Evolutionary conservation across 2,888 invertebrate genomes (phyloP).

Genomic region (Sinhomidia bicolor): DNA sequence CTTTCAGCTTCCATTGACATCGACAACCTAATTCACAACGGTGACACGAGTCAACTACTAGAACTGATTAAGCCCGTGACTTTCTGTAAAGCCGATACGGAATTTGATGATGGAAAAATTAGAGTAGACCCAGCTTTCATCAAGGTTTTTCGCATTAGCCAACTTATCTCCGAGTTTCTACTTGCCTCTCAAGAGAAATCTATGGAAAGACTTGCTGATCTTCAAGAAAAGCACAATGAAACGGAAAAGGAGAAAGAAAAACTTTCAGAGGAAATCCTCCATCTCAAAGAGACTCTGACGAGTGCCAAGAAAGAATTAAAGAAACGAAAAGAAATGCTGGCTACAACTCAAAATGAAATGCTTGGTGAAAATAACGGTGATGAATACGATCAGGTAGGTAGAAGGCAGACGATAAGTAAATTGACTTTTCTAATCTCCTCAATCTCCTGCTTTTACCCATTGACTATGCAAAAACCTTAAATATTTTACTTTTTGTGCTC

Average conservation of each 20-base stretch:
- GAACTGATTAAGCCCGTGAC: slow-evolving; percentile 74
- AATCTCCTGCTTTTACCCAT: too few species aligned
- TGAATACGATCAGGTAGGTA: slow-evolving; percentile 75
- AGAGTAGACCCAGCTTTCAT: slow-evolving; percentile 76
- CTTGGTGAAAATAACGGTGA: slow-evolving; percentile 73
- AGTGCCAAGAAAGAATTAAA: slow-evolving; percentile 75
- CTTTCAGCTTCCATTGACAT: slow-evolving; percentile 75
- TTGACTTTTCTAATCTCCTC: too few species aligned
- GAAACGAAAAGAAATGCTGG: slow-evolving; percentile 75
- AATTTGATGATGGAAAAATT: slow-evolving; percentile 71
- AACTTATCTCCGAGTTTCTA: slow-evolving; percentile 75
- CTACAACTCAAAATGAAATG: slow-evolving; percentile 71
- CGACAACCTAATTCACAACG: slow-evolving; percentile 73
- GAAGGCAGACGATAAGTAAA: not conserved
- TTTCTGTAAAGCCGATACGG: slow-evolving; percentile 76
- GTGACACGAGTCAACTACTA: slow-evolving; percentile 65
- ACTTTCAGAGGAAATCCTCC: slow-evolving; percentile 67
- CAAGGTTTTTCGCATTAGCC: slow-evolving; percentile 77
- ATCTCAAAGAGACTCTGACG: slow-evolving; percentile 70
- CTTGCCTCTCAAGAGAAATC: slow-evolving; percentile 56
- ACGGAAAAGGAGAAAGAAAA: slow-evolving; percentile 66
- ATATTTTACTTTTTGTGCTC: too few species aligned
- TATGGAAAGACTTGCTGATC: slow-evolving; percentile 50
- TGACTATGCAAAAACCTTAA: too few species aligned
- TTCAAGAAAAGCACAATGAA: slow-evolving; percentile 47